Evolutionary conservation across 1,140 invertebrate genomes (phyloP), one percentile per base, ranked within the genome.

Genomic region (Dendrolimus punctatus): DNA sequence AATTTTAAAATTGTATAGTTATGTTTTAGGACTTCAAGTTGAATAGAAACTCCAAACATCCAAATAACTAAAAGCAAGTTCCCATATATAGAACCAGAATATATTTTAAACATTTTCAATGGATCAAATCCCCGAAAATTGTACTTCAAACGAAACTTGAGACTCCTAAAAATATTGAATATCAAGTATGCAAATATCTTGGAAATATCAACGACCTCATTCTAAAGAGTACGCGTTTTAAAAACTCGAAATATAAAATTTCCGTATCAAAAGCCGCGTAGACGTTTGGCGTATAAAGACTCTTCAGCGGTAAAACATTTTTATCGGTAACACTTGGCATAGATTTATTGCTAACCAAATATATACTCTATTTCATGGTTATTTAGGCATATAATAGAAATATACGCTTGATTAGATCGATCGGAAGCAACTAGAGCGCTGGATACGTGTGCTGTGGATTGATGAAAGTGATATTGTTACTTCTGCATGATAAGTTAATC

Each of bases 301-400:
- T 56, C 62, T 61, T 47, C 47, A 58, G 53, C 58, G 23, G 47
- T 64, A 61, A 64, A 64, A 58, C 58, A 64, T 64, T 64, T 58
- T 60, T 57, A 64, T 58, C 58, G 55, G 47, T 39, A 61, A 58
- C 55, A 57, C 53, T 56, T 39, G 36, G 10, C 39, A 10, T 55
- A 8, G 6, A 8, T 50, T 4, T 37, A n/a, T 9, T 36, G 45
- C 23, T 23, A 23, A 23, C 23, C 23, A 23, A 23, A 23, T 23
- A 23, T 23, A 23, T 23, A 23, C 23, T 23, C 23, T 23, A 23
- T 23, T 23, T 23, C 23, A 23, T 23, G 23, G 23, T 23, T 23
- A 23, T 23, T 23, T 23, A 23, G 3, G 23, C 23, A 23, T 23
- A 23, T 2, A 23, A 23, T 23, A 2, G 23, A 23, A 46, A 49